Evolutionary conservation across 2,797 vertebrate species (phyloP).

Genomic region (Falco concolor): DNA sequence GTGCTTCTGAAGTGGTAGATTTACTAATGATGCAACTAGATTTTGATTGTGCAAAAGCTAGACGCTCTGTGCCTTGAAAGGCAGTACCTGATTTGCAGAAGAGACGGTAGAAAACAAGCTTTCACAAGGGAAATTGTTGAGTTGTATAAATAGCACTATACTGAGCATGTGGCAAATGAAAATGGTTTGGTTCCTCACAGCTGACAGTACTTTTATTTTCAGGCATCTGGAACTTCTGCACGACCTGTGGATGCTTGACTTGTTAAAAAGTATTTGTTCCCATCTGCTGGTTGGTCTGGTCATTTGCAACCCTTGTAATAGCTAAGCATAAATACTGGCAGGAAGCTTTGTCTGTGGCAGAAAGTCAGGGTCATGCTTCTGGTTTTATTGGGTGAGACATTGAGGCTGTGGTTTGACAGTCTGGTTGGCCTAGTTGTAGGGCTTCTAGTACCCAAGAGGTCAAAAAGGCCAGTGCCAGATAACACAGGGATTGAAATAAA

Average conservation of each 20-base stretch:
- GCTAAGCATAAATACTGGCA: not conserved
- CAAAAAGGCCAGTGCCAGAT: not conserved
- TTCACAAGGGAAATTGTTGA: not conserved
- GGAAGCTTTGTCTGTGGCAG: not conserved
- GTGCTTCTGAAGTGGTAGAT: not conserved
- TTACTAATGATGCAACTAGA: not conserved
- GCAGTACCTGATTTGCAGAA: not conserved
- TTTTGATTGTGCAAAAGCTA: not conserved
- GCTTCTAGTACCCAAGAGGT: not conserved
- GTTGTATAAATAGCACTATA: not conserved
- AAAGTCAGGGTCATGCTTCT: not conserved
- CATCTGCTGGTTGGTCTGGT: not conserved
- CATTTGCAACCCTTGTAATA: not conserved
- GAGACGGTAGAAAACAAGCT: not conserved
- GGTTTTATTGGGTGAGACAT: not conserved
- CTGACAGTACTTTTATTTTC: not conserved
- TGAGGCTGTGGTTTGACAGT: not conserved
- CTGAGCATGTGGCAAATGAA: not conserved
- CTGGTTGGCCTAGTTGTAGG: not conserved
- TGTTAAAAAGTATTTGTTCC: not conserved
- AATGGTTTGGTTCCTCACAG: not conserved
- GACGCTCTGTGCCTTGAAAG: not conserved
- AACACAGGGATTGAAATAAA: not conserved
- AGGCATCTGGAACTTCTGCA: fast-evolving
- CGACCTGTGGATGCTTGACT: not conserved